phyloP scores from a whole-genome alignment of 2,888 invertebrate species.

The Ellobium chinense region DNA sequence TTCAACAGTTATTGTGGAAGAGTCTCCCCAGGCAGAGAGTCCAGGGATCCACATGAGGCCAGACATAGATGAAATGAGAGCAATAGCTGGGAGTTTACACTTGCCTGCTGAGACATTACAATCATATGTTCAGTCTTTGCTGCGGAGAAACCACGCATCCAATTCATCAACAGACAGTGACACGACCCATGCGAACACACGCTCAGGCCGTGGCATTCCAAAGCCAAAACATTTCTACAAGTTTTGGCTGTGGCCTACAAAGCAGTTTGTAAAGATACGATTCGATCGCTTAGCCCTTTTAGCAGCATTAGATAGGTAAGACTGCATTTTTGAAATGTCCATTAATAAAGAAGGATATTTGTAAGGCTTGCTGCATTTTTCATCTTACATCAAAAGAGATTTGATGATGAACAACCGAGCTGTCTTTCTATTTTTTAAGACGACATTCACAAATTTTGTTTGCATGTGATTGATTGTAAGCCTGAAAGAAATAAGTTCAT shows the following conservation, averaged over 20 bases:
- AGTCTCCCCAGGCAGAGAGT: constrained; percentile 69
- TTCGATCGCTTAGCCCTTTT: constrained; percentile 95
- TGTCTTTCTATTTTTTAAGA: too few species aligned
- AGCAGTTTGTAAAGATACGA: constrained; percentile 86
- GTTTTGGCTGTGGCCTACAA: constrained; percentile 84
- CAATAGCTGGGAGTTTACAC: constrained; percentile 2
- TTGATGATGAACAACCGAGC: too few species aligned
- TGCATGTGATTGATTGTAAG: too few species aligned
- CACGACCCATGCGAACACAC: constrained; percentile 59
- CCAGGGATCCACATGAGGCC: constrained; percentile 22
- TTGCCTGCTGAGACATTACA: constrained; percentile 52
- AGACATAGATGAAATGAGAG: constrained; percentile 36
- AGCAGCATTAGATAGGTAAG: constrained; percentile 90
- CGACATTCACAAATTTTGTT: too few species aligned
- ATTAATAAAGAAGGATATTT: too few species aligned
- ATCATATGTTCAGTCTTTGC: constrained; percentile 58
- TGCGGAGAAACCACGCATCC: constrained; percentile 47
- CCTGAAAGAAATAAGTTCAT: too few species aligned
- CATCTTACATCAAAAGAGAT: too few species aligned
- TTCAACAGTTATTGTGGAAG: constrained; percentile 79
- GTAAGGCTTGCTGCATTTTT: too few species aligned
- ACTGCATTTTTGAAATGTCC: too few species aligned
- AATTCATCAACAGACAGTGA: constrained; percentile 67
- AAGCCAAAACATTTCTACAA: constrained; percentile 85
- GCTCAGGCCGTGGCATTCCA: constrained; percentile 61